Percentiles rank a stretch among this genome's conserved stretches.
Conservation (phyloP, 2,888 invertebrate genomes). For the Standfussiana lucernea region DNA sequence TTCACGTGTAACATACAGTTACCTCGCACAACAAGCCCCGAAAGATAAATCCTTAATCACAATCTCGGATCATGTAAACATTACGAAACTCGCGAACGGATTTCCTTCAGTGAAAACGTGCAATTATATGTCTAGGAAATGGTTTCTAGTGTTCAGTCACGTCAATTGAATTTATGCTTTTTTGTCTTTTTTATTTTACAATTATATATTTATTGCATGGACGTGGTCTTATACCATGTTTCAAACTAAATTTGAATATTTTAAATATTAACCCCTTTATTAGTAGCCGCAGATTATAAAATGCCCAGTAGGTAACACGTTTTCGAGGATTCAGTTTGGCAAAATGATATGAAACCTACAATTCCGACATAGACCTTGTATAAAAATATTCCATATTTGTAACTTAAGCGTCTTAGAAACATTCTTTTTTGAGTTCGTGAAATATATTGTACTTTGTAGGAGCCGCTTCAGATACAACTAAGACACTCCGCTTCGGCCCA, state of each 20-base stretch:
- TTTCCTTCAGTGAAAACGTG: background rate
- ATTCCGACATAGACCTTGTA: too few species aligned
- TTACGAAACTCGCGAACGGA: background rate
- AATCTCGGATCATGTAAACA: constrained; percentile 15
- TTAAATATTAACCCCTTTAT: background rate
- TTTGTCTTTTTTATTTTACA: background rate
- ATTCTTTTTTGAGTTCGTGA: background rate
- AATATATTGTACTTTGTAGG: background rate
- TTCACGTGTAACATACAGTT: constrained; percentile 5
- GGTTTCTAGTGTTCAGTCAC: background rate
- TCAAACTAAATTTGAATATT: background rate
- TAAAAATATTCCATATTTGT: background rate
- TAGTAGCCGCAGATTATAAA: background rate
- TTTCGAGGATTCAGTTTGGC: background rate
- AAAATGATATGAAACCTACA: background rate
- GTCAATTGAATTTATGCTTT: too few species aligned
- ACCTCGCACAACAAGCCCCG: background rate
- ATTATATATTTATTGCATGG: background rate
- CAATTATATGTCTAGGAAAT: background rate
- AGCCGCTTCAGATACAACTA: background rate
- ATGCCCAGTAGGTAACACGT: background rate
- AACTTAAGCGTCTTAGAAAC: background rate
- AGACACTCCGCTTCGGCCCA: too few species aligned
- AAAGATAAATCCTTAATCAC: constrained; percentile 1
- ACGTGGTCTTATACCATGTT: background rate